These are phyloP conservation scores for Falcaria lacertinaria DNA, from an alignment of 2,888 invertebrate genomes.

Conservation along the genomic window DNA sequence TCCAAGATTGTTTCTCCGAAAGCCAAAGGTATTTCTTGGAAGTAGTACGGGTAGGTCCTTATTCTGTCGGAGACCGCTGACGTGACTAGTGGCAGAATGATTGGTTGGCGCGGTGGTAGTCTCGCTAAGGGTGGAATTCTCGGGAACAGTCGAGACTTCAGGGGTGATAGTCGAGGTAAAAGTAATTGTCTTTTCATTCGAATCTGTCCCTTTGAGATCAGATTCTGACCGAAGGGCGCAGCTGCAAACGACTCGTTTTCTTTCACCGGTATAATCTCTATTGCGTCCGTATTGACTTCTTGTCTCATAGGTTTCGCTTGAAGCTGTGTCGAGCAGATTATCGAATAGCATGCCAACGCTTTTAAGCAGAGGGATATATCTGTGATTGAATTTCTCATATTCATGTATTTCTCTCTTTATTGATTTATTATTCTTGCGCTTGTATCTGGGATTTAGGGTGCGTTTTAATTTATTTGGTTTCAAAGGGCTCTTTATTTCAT, in stretches of 20 bases:
- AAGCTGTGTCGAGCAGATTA: constrained; percentile 53
- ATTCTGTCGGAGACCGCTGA: constrained; percentile 67
- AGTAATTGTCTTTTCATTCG: constrained; percentile 61
- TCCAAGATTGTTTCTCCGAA: constrained; percentile 70
- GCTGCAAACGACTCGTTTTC: constrained; percentile 31
- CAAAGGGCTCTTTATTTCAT: constrained; percentile 49
- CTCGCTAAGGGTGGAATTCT: constrained; percentile 36
- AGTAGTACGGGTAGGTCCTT: constrained; percentile 69
- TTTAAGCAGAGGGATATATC: constrained; percentile 63
- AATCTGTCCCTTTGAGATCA: constrained; percentile 16
- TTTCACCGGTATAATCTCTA: constrained; percentile 24
- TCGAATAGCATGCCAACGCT: constrained; percentile 64
- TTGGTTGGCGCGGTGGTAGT: constrained; percentile 57
- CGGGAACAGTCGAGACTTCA: constrained; percentile 44
- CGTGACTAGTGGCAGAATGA: constrained; percentile 62
- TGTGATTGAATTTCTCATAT: constrained; percentile 48
- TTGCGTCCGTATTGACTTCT: constrained; percentile 34
- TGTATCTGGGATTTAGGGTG: constrained; percentile 31
- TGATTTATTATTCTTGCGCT: constrained; percentile 43
- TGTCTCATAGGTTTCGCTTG: constrained; percentile 40
- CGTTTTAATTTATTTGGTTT: constrained; percentile 51
- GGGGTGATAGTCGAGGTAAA: constrained; percentile 46
- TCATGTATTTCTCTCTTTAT: constrained; percentile 48
- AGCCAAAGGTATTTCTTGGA: constrained; percentile 72
- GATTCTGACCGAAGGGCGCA: constrained; percentile 29